A percentile compares a stretch with the other conserved stretches of the same genome.
These are phyloP conservation scores for Bimastos eiseni DNA, from an alignment of 2,888 invertebrate genomes.

Conservation along the genomic window DNA sequence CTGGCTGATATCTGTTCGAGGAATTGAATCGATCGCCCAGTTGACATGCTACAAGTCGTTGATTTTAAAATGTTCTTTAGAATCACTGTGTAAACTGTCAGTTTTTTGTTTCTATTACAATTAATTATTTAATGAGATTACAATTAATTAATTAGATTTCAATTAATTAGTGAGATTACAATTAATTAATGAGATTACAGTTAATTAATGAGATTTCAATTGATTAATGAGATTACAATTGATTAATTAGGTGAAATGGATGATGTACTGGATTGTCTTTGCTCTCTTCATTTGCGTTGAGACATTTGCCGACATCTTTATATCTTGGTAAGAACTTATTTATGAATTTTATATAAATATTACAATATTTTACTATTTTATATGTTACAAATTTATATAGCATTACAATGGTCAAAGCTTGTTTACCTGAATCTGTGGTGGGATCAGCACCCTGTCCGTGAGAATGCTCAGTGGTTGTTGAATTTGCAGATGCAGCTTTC, in stretches of 20 bases:
- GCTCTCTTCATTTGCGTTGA: constrained; percentile 93
- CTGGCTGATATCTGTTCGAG: neutral
- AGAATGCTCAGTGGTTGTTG: neutral
- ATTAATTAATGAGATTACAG: too few species aligned
- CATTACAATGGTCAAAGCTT: neutral
- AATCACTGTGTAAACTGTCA: too few species aligned
- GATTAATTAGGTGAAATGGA: constrained; percentile 92
- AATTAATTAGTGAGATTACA: too few species aligned
- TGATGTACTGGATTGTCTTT: constrained; percentile 99
- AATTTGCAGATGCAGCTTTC: neutral
- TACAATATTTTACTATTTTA: neutral
- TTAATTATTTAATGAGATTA: too few species aligned
- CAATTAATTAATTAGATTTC: constrained; percentile 65
- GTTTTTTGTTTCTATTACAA: too few species aligned
- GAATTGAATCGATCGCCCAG: neutral
- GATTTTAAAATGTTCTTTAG: too few species aligned
- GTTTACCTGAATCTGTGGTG: neutral
- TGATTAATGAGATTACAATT: too few species aligned
- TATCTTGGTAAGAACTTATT: constrained; percentile 72
- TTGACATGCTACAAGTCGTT: too few species aligned
- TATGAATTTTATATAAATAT: neutral
- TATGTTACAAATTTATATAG: too few species aligned
- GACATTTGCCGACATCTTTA: constrained; percentile 91
- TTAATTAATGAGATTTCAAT: too few species aligned
- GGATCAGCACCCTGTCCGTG: neutral